Evolutionary conservation across 2,797 vertebrate species (phyloP), one percentile per base, ranked within the genome.

Genomic region (Phalanger gymnotis): DNA sequence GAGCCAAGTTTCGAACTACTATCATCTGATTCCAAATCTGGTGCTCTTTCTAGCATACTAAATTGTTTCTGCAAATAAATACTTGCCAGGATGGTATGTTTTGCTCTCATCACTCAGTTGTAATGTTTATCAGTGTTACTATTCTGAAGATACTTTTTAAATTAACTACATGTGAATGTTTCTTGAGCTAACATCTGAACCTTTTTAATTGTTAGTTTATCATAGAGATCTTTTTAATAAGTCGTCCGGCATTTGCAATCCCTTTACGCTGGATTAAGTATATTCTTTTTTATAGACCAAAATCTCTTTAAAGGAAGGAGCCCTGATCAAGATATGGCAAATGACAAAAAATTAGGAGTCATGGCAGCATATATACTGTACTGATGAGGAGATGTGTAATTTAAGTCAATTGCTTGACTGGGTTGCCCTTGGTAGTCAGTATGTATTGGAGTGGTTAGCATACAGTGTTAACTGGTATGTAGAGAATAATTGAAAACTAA

Each of bases 161-260:
- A 94, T 61, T 91, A 95, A 34, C 1, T 11, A 27, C 47, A 66
- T 90, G 5, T 58, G 28, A 34, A 54, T 56, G 53, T 87, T 61
- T 54, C 93, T 96, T 81, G 90, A 56, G 30, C 73, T 61, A 53
- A 94, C 94, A 87, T 53, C 90, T 25, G 40, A 96, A 95, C 91
- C 89, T 30, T 81, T 93, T 93, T 93, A 95, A 94, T 96, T 90
- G 66, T 96, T 94, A 93, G 91, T 90, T 96, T 54, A 55, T 53
- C 57, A 25, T 51, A 57, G 58, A 6, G 5, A 92, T 34, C 90
- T 94, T 40, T 73, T 95, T 34, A 91, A 5, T 92, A 22, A 54
- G 25, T 58, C 13, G 5, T 30, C 81, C 91, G n/a, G n/a, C 93
- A 94, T 94, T 94, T 95, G 92, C 1, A 54, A 92, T 53, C 73